A percentile compares a stretch with the other conserved stretches of the same genome.
Conservation (phyloP, 2,888 invertebrate genomes). For the Cheilosia vulpina region DNA sequence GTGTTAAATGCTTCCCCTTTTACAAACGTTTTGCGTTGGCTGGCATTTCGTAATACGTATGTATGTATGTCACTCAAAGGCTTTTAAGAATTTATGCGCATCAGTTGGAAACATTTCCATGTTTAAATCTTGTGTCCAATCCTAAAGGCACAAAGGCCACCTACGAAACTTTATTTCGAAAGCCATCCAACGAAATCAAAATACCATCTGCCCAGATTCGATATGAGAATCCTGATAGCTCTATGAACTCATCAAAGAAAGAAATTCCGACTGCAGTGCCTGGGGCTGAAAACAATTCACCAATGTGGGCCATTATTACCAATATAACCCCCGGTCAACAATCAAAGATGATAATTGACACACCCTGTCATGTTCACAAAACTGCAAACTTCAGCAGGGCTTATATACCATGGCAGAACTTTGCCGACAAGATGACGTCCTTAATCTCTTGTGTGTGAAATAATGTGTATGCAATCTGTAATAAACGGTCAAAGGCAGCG, state of each 20-base stretch:
- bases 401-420: slow-evolving; percentile 1
- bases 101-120: neutral
- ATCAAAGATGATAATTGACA: slow-evolving; percentile 58
- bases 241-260: neutral
- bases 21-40: neutral
- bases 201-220: neutral
- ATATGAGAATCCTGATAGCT: slow-evolving; percentile 9
- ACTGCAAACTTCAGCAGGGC: slow-evolving; percentile 16
- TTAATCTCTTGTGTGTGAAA: slow-evolving; percentile 15
- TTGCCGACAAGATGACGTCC: slow-evolving; percentile 38
- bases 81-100: neutral
- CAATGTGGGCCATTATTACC: slow-evolving; percentile 3
- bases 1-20: neutral
- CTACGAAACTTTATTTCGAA: neutral
- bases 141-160: neutral
- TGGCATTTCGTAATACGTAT: no score
- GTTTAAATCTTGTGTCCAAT: neutral
- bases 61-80: neutral
- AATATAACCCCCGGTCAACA: slow-evolving; percentile 21
- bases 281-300: slow-evolving; percentile 9
- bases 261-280: neutral
- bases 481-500: slow-evolving; percentile 36
- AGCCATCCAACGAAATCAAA: neutral
- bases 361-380: slow-evolving; percentile 52
- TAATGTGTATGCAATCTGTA: slow-evolving; percentile 12